A percentile compares a stretch with the other conserved stretches of the same genome.
Conservation (phyloP, 2,113 vertebrate genomes). For the Ciconia maguari region DNA sequence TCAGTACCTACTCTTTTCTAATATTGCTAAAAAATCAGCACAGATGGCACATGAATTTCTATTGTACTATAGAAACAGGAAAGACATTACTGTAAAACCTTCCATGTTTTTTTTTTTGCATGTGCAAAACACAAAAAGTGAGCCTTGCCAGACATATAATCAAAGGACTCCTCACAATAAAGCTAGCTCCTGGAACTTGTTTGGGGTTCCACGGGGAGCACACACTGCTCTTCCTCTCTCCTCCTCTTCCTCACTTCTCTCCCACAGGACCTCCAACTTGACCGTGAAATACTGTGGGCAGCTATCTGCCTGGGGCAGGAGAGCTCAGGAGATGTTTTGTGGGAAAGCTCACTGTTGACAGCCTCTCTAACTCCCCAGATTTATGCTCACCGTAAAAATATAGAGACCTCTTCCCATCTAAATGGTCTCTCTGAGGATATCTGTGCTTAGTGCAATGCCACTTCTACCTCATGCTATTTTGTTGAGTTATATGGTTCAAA, state of each 20-base stretch:
- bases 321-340: neutral
- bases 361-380: neutral
- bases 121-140: neutral
- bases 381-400: neutral
- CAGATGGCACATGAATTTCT: neutral
- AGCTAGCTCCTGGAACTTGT: neutral
- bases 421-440: neutral
- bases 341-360: neutral
- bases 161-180: neutral
- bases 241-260: neutral
- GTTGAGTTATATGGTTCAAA: neutral
- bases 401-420: neutral
- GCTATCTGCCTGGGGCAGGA: fast-evolving
- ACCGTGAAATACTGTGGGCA: neutral
- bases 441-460: neutral
- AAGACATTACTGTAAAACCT: neutral
- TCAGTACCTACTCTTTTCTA: neutral
- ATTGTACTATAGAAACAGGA: neutral
- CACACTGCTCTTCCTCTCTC: neutral
- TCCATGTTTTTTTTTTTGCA: neutral
- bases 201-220: neutral
- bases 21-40: neutral
- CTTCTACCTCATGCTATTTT: neutral
- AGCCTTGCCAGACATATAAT: neutral
- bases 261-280: neutral